These are phyloP conservation scores for Drosophila robusta DNA, from an alignment of 2,888 invertebrate species.

Conservation along the genomic window DNA sequence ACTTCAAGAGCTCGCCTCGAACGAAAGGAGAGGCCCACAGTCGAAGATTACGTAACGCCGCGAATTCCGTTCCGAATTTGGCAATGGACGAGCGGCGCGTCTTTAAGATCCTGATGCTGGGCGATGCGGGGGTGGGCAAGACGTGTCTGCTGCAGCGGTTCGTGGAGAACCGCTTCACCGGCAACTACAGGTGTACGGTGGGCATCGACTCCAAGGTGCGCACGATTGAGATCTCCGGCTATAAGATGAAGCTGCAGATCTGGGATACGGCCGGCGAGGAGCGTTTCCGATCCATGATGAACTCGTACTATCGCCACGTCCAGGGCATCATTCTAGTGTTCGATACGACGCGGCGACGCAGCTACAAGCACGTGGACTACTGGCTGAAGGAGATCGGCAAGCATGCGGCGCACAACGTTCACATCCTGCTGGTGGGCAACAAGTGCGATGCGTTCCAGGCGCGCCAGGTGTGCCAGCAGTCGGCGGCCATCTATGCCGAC, in stretches of 20 bases:
- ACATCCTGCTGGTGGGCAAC: slow-evolving; percentile 99
- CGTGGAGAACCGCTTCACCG: slow-evolving; percentile 99
- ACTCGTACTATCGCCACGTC: slow-evolving; percentile 98
- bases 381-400: slow-evolving; percentile 99
- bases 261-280: slow-evolving; percentile 99
- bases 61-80: background rate
- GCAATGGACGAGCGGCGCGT: background rate
- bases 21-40: too few relatives aligned
- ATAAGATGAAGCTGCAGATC: slow-evolving; percentile 96
- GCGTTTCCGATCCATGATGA: slow-evolving; percentile 96
- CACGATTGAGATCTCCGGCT: slow-evolving; percentile 99
- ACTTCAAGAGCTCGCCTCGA: too few relatives aligned
- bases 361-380: slow-evolving; percentile 98
- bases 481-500: slow-evolving; percentile 97
- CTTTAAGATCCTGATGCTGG: slow-evolving; percentile 97
- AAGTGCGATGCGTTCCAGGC: slow-evolving; percentile 99
- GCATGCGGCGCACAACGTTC: slow-evolving; percentile 97
- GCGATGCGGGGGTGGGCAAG: slow-evolving; percentile 99
- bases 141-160: slow-evolving; percentile 98
- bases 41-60: too few relatives aligned
- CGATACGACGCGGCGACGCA: slow-evolving; percentile 98
- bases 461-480: slow-evolving; percentile 97
- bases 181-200: slow-evolving; percentile 99
- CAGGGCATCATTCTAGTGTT: slow-evolving; percentile 99
- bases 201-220: slow-evolving; percentile 99